These are phyloP conservation scores for Chydorus sphaericus DNA, from an alignment of 2,888 invertebrate species.

Conservation along the genomic window DNA sequence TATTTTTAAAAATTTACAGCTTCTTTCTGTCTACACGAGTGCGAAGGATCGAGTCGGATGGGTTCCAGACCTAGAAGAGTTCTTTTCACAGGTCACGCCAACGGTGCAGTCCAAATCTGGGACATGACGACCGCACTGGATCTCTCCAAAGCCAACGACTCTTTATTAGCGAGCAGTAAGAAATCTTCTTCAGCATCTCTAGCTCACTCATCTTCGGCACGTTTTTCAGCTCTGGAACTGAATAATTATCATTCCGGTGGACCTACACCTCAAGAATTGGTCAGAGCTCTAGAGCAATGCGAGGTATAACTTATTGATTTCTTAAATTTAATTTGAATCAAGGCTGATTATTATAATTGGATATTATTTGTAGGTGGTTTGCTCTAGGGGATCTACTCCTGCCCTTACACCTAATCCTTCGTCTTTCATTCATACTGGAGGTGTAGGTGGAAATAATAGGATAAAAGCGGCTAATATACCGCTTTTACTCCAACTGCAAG, in stretches of 20 bases:
- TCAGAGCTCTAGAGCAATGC: slow-evolving; percentile 82
- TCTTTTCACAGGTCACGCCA: slow-evolving; percentile 81
- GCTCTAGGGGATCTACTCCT: slow-evolving; percentile 59
- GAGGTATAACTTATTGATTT: too few species aligned
- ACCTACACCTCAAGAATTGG: slow-evolving; percentile 80
- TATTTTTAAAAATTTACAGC: too few species aligned
- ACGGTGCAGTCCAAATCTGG: slow-evolving; percentile 94
- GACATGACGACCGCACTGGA: slow-evolving; percentile 91
- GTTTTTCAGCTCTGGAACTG: too few species aligned
- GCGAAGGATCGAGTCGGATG: slow-evolving; percentile 89
- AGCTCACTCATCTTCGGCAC: too few species aligned
- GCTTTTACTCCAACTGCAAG: slow-evolving; percentile 2
- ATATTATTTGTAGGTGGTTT: too few species aligned
- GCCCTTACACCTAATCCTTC: slow-evolving; percentile 56
- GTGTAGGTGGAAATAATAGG: not conserved
- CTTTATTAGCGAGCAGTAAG: slow-evolving; percentile 20
- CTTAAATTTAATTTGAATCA: too few species aligned
- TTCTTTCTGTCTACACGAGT: slow-evolving; percentile 92
- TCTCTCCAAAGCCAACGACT: slow-evolving; percentile 39
- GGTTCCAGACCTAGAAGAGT: slow-evolving; percentile 73
- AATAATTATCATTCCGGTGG: too few species aligned
- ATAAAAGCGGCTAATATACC: slow-evolving; percentile 1
- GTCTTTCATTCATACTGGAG: not conserved
- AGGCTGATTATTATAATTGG: too few species aligned
- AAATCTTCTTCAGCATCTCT: slow-evolving; percentile 12